Percentiles rank a stretch among this genome's conserved stretches.
Evolutionary conservation across 2,113 vertebrate species (phyloP).

Genomic region (Callorhinus ursinus): DNA sequence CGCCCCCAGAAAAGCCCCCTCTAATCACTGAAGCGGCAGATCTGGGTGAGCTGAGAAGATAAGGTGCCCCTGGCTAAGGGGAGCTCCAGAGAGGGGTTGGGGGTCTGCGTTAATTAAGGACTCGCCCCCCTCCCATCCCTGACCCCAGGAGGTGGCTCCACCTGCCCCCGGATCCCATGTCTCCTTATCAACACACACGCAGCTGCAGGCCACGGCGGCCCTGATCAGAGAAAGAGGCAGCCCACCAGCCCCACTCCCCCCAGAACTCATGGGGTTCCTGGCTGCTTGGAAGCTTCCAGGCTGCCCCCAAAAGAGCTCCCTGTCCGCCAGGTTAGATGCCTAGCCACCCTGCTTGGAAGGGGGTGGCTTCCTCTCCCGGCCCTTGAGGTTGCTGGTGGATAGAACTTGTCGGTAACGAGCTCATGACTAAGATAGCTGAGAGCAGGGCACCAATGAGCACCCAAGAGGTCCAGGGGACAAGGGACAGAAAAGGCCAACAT

Average conservation of each 20-base stretch:
- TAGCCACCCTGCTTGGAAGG: background rate
- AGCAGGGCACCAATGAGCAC: background rate
- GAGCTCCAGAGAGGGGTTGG: slow-evolving; percentile 70
- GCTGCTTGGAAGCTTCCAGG: slow-evolving; percentile 24
- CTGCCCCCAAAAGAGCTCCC: background rate
- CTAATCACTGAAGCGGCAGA: slow-evolving; percentile 79
- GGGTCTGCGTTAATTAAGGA: slow-evolving; percentile 72
- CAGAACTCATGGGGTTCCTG: background rate
- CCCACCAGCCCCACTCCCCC: background rate
- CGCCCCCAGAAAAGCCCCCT: slow-evolving; percentile 69
- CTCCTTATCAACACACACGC: slow-evolving; percentile 64
- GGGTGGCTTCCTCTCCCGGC: background rate
- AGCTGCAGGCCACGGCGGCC: slow-evolving; percentile 4
- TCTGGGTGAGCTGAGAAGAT: slow-evolving; percentile 80
- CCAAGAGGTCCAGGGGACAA: background rate
- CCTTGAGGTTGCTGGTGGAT: background rate
- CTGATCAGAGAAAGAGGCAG: slow-evolving; percentile 36
- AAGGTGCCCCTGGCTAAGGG: slow-evolving; percentile 63
- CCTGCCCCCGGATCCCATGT: slow-evolving; percentile 53
- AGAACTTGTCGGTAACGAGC: background rate
- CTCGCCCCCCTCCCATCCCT: background rate
- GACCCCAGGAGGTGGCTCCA: slow-evolving; percentile 17
- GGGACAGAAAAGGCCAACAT: background rate
- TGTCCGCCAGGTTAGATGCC: background rate
- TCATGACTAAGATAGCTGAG: background rate